These are phyloP conservation scores for Helostoma temminkii DNA, from an alignment of 2,797 vertebrate species.

Conservation along the genomic window DNA sequence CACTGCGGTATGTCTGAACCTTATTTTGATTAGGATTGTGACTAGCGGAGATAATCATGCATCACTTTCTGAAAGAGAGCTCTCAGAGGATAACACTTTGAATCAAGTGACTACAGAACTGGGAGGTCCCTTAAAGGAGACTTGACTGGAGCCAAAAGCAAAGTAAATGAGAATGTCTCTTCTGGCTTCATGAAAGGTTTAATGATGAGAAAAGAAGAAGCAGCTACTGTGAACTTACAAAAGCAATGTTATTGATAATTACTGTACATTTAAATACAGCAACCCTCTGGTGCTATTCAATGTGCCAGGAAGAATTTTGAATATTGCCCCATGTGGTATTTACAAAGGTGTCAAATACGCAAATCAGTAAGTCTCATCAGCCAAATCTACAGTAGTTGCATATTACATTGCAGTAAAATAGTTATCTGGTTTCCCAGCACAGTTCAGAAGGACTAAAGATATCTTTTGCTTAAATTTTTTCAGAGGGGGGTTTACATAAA, in stretches of 20 bases:
- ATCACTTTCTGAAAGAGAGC: constrained; percentile 48
- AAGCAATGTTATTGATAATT: constrained; percentile 64
- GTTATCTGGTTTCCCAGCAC: constrained; percentile 11
- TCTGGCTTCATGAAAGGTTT: constrained; percentile 36
- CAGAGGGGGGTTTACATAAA: constrained; percentile 19
- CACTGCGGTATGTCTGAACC: constrained; percentile 16
- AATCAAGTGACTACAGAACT: constrained; percentile 54
- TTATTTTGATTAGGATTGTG: constrained; percentile 60
- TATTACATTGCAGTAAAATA: constrained; percentile 33
- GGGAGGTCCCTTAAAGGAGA: constrained; percentile 53
- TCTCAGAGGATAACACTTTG: constrained; percentile 53
- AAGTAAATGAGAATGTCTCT: constrained; percentile 54
- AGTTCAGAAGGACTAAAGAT: constrained; percentile 12
- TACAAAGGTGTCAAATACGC: constrained; percentile 54
- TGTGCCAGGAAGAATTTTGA: constrained; percentile 68
- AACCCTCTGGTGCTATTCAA: constrained; percentile 47
- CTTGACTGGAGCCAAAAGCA: constrained; percentile 22
- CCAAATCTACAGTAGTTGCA: constrained; percentile 20
- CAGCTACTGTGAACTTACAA: constrained; percentile 33
- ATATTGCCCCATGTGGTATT: constrained; percentile 55
- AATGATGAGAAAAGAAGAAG: constrained; percentile 34
- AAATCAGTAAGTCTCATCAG: constrained; percentile 54
- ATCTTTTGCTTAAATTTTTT: constrained; percentile 16
- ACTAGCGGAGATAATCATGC: constrained; percentile 52
- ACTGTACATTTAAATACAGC: constrained; percentile 50